Percentiles rank a stretch among this genome's conserved stretches.
phyloP scores from a whole-genome alignment of 2,888 invertebrate genomes.

The Dicranocentrus wangi region DNA sequence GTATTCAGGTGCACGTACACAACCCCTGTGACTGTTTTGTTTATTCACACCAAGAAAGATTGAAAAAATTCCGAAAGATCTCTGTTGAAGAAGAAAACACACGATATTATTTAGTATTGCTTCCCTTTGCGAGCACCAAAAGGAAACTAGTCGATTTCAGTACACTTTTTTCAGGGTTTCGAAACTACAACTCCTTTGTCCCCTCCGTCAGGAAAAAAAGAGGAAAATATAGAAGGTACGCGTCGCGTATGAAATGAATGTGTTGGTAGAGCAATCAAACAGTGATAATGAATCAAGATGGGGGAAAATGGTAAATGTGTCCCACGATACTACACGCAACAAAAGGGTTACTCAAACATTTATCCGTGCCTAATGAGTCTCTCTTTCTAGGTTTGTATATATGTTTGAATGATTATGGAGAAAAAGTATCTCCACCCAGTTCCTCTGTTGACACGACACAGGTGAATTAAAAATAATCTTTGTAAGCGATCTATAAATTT shows the following conservation, averaged over 20 bases:
- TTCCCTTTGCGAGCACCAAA: slow-evolving; percentile 1
- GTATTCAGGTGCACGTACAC: slow-evolving; percentile 59
- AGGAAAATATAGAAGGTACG: no score
- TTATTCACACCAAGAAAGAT: neutral
- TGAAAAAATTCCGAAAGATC: slow-evolving; percentile 7
- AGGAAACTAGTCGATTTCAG: neutral
- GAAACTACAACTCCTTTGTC: neutral
- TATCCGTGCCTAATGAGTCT: slow-evolving; percentile 56
- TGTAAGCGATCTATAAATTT: slow-evolving; percentile 58
- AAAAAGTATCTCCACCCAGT: slow-evolving; percentile 59
- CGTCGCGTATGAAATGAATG: neutral
- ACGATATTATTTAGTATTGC: no score
- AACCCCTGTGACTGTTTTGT: no score
- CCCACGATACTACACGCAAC: slow-evolving; percentile 29
- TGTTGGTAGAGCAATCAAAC: slow-evolving; percentile 18
- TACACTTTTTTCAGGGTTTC: neutral
- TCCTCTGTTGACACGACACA: slow-evolving; percentile 61
- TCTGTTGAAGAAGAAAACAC: no score
- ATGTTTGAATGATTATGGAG: slow-evolving; percentile 34
- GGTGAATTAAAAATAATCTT: slow-evolving; percentile 66
- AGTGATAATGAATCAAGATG: slow-evolving; percentile 42
- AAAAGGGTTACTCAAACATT: slow-evolving; percentile 58
- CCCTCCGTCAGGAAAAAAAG: no score
- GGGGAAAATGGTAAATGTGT: slow-evolving; percentile 41
- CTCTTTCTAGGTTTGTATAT: no score